These are phyloP conservation scores for Listronotus bonariensis DNA, from an alignment of 1,140 invertebrate species.

Conservation along the genomic window DNA sequence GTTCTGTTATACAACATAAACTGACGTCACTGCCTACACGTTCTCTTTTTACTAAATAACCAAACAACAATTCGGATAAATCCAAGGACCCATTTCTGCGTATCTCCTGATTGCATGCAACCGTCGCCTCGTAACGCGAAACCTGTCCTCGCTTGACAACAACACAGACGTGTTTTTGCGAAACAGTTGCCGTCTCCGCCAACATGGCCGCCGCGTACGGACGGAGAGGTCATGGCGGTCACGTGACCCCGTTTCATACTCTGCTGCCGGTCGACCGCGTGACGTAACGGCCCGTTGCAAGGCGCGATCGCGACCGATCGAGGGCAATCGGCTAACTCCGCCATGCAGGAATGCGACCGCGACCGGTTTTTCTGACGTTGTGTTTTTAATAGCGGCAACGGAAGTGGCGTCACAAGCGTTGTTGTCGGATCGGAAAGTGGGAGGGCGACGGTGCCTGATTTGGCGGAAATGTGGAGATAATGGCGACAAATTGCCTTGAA, in stretches of 20 bases:
- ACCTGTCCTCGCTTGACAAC: conserved; percentile 7
- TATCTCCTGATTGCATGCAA: neutral
- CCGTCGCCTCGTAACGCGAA: conserved; percentile 6
- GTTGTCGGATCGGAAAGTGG: conserved; percentile 44
- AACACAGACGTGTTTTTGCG: conserved; percentile 17
- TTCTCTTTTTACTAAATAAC: too few relatives aligned
- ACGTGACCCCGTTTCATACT: conserved; percentile 48
- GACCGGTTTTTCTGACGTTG: conserved; percentile 59
- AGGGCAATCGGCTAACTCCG: conserved; percentile 45
- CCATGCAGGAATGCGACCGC: conserved; percentile 58
- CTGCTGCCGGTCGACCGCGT: conserved; percentile 30
- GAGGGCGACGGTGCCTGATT: conserved; percentile 3
- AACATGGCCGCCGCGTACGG: conserved; percentile 26
- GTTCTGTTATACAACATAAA: too few relatives aligned
- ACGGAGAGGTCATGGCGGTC: conserved; percentile 41
- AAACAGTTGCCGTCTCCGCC: conserved; percentile 26
- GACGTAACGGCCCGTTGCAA: conserved; percentile 43
- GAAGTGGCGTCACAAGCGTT: conserved; percentile 59
- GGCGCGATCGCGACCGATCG: conserved; percentile 12
- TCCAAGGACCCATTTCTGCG: neutral
- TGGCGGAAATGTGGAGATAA: conserved; percentile 1
- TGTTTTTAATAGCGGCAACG: conserved; percentile 58
- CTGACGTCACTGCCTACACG: too few relatives aligned
- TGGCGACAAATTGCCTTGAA: neutral
- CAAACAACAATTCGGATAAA: neutral